Percentiles rank a stretch among this genome's conserved stretches.
Evolutionary conservation across 2,888 invertebrate species (phyloP).

Genomic region (Lasioglossum malachurum): DNA sequence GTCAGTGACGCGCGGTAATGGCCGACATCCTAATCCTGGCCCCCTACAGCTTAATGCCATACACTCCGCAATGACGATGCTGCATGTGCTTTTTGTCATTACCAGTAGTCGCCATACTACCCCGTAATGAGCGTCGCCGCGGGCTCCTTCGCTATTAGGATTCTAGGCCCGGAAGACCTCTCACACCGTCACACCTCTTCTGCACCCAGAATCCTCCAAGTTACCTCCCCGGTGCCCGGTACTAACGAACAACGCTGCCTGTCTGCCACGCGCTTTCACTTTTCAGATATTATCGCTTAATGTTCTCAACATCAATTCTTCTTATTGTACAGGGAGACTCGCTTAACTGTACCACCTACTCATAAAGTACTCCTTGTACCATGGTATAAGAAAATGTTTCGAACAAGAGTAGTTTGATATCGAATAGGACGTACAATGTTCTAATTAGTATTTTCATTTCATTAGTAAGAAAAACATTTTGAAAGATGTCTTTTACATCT

Average conservation of each 20-base stretch:
- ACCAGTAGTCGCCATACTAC: slow-evolving; percentile 73
- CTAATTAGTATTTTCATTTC: no score
- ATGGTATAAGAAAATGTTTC: neutral
- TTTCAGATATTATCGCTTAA: neutral
- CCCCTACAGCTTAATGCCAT: slow-evolving; percentile 83
- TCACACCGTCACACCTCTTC: neutral
- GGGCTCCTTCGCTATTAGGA: slow-evolving; percentile 64
- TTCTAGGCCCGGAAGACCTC: slow-evolving; percentile 24
- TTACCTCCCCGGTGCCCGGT: neutral
- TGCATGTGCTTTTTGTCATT: slow-evolving; percentile 82
- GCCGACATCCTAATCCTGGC: slow-evolving; percentile 85
- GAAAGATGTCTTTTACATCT: no score
- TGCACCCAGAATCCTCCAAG: neutral
- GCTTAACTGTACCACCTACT: neutral
- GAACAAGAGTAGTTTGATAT: neutral
- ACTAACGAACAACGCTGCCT: neutral
- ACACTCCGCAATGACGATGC: slow-evolving; percentile 81
- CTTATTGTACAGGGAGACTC: neutral
- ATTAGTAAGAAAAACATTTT: no score
- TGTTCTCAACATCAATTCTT: neutral
- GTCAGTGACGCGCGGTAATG: slow-evolving; percentile 85
- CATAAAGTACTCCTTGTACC: neutral
- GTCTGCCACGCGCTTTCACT: no score
- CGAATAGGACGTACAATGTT: neutral
- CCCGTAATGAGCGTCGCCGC: slow-evolving; percentile 75